Evolutionary conservation across 1,140 invertebrate species (phyloP), one percentile per base, ranked within the genome.

Genomic region (Cotesia glomerata): DNA sequence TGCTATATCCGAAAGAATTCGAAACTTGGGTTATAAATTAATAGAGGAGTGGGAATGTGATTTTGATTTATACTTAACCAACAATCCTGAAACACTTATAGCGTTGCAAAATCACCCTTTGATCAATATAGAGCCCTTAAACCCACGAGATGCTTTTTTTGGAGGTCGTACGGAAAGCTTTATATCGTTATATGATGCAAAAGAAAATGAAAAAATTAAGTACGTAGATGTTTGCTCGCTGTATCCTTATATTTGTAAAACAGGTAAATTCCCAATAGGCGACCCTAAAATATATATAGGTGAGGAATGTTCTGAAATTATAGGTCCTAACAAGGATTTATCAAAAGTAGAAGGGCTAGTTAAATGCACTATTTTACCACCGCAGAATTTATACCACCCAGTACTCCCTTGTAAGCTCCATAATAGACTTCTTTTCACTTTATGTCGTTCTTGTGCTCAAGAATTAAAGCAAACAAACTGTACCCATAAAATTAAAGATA

Each of bases 101-200:
- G n/a, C 14, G 9, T 64, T 64, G 65, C 62, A 9, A 3, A 7
- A 52, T 36, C 54, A 72, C 14, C 14, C 64, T 34, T 14, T 67
- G 45, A 16, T 61, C 14, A 14, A 3, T 34, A 7, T 26, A 16
- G 14, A 69, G 1, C 61, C 73, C 64, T 70, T 62, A 11, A 61
- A 76, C 39, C 71, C 73, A 0, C 72, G 73, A 1, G 72, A 78
- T 56, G 74, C 75, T 51, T 83, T 86, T 65, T 84, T 78, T 65
- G 83, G 84, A 9, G 83, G 84, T n/a, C 49, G 82, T 13, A 85
- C 80, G 16, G 80, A 81, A 72, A 81, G 79, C 34, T 78, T 76
- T n/a, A 73, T 76, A 5, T 65, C 81, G 7, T 75, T 76, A 39
- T 75, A 81, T 58, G 73, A 82, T 73, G 69, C 68, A 9, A 62